Evolutionary conservation across 2,888 invertebrate genomes (phyloP).

Genomic region (Dolichopus griseipennis): DNA sequence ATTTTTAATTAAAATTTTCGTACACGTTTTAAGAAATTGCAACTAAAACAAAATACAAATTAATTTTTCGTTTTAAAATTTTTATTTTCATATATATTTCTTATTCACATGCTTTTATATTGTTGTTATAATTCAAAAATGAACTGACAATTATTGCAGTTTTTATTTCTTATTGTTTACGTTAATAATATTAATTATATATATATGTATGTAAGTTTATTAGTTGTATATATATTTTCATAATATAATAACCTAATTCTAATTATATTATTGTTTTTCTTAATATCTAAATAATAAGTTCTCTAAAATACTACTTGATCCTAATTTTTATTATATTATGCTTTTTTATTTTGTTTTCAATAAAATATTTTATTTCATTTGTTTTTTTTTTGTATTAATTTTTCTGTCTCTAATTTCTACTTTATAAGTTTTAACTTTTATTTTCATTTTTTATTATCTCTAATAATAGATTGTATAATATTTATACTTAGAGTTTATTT

Average conservation of each 20-base stretch:
- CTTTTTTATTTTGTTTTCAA: not conserved
- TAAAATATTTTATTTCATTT: not conserved
- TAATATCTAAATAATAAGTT: not conserved
- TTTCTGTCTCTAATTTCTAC: not conserved
- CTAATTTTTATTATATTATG: not conserved
- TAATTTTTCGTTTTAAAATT: not conserved
- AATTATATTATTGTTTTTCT: not conserved
- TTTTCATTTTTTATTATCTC: not conserved
- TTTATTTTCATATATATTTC: not conserved
- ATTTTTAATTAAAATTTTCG: no score
- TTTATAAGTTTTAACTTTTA: not conserved
- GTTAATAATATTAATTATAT: not conserved
- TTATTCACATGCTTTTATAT: constrained; percentile 6
- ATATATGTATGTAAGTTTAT: not conserved
- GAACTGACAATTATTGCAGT: not conserved
- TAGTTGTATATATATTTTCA: not conserved
- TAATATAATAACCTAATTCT: not conserved
- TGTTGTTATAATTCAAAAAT: not conserved
- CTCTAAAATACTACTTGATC: not conserved
- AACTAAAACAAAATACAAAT: no score
- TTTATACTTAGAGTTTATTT: no score
- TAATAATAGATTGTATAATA: not conserved
- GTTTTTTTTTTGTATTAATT: not conserved
- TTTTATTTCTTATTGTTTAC: not conserved
- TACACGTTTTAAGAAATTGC: no score